These are phyloP conservation scores for Archivesica marissinica DNA, from an alignment of 1,140 invertebrate genomes.

Conservation along the genomic window DNA sequence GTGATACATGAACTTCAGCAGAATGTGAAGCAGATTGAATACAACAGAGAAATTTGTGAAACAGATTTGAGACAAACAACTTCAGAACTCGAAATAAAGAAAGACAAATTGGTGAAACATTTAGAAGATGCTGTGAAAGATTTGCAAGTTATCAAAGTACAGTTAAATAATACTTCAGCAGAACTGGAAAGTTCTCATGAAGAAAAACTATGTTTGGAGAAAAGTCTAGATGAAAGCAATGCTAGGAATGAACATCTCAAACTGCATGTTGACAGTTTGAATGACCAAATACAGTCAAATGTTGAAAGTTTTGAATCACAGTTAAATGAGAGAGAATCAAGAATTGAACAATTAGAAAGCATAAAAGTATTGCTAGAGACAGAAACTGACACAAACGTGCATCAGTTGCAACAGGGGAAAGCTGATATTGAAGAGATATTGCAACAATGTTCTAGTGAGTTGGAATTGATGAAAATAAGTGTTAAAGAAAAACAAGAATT, in stretches of 20 bases:
- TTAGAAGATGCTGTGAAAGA: background rate
- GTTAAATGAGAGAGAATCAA: background rate
- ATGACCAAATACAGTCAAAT: background rate
- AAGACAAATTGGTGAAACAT: constrained; percentile 13
- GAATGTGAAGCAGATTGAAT: background rate
- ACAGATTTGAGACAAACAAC: constrained; percentile 3
- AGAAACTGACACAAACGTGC: background rate
- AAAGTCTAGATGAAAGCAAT: background rate
- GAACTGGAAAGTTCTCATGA: background rate
- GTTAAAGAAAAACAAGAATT: constrained; percentile 12
- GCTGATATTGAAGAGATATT: background rate
- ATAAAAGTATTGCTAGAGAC: background rate
- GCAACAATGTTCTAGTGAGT: background rate
- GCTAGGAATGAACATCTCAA: background rate
- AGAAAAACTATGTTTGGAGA: constrained; percentile 19
- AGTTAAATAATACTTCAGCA: constrained; percentile 13
- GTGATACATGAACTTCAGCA: background rate
- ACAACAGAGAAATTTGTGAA: constrained; percentile 25
- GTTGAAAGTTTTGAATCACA: background rate
- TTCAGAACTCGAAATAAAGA: constrained; percentile 1
- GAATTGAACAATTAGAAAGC: constrained; percentile 1
- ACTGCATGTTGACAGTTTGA: constrained; percentile 18
- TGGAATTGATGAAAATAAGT: background rate
- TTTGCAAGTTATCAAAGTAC: background rate
- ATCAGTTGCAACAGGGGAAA: constrained; percentile 7